phyloP scores from a whole-genome alignment of 1,140 invertebrate species.

The Bombus balteatus region DNA sequence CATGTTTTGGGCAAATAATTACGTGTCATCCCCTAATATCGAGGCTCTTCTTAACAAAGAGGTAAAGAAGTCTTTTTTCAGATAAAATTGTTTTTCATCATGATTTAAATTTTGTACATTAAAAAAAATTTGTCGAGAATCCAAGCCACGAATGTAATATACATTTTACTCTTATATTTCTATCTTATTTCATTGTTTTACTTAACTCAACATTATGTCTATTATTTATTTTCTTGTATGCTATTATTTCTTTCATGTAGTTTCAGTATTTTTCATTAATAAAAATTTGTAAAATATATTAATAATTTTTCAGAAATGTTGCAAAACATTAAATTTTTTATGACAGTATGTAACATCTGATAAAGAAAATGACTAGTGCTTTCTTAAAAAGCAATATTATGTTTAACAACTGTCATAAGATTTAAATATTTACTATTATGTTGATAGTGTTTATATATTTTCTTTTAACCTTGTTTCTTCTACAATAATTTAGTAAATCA shows the following conservation, averaged over 20 bases:
- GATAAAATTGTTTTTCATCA: not conserved
- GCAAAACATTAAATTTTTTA: not conserved
- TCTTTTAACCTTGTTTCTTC: not conserved
- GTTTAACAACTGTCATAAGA: not conserved
- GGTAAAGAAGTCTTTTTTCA: slow-evolving; percentile 80
- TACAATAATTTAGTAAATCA: not conserved
- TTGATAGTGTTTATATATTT: not conserved
- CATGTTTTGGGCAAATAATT: slow-evolving; percentile 93
- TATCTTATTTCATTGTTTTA: slow-evolving; percentile 33
- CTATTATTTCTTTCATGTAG: not conserved
- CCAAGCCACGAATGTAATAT: not conserved
- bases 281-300: not conserved
- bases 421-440: not conserved
- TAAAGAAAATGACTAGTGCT: not conserved
- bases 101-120: not conserved
- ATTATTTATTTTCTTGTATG: not conserved
- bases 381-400: not conserved
- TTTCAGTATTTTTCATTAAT: not conserved
- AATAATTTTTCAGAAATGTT: not conserved
- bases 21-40: slow-evolving; percentile 88
- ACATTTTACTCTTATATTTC: slow-evolving; percentile 38
- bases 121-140: not conserved
- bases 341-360: not conserved
- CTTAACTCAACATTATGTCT: not conserved
- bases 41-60: slow-evolving; percentile 90